Conservation (phyloP, 1,140 invertebrate genomes). For the Sweltsa coloradensis region DNA sequence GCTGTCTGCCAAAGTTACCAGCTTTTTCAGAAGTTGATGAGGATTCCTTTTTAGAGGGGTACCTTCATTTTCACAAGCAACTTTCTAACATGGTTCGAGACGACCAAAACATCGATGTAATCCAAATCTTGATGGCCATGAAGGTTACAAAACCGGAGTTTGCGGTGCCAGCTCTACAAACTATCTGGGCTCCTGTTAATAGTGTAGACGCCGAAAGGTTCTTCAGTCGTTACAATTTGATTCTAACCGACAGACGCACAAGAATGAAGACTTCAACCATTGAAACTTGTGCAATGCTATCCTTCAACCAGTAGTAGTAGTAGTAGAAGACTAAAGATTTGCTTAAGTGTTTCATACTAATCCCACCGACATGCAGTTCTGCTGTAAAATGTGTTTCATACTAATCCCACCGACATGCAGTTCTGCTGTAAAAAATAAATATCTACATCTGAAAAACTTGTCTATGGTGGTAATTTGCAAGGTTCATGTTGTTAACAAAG, state of each 20-base stretch:
- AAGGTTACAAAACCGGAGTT: constrained; percentile 1
- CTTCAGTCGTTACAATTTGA: background rate
- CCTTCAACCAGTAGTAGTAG: no score
- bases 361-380: no score
- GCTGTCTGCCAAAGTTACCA: background rate
- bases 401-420: no score
- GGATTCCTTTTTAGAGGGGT: background rate
- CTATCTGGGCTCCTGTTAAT: constrained; percentile 1
- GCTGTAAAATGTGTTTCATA: no score
- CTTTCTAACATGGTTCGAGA: background rate
- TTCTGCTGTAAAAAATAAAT: no score
- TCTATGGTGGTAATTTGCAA: no score
- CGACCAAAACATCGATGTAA: background rate
- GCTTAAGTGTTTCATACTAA: no score
- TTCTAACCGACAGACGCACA: background rate
- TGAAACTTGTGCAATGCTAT: constrained; percentile 1
- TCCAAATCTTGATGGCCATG: background rate
- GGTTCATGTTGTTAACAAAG: no score
- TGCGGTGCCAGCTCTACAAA: background rate
- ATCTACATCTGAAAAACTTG: no score
- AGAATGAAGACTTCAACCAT: background rate
- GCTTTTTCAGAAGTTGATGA: background rate
- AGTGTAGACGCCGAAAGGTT: constrained; percentile 1
- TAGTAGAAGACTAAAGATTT: no score
- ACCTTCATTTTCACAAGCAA: constrained; percentile 1